Base-by-base conservation (phyloP, 2,113 vertebrate genomes). In the Ranitomeya imitator region DNA sequence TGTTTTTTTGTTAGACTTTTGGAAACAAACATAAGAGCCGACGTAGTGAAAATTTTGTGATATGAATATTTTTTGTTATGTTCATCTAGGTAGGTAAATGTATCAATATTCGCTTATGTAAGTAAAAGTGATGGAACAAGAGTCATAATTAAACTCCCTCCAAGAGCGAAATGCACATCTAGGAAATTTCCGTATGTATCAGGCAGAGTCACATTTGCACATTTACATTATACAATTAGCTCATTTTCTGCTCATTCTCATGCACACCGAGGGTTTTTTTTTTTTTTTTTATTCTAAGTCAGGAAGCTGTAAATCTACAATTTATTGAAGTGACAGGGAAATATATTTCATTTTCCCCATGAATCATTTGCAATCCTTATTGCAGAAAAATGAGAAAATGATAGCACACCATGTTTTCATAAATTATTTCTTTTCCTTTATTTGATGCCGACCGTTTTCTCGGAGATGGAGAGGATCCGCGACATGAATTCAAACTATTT, bases 301-400 rank as follows among this genome's bases (percentile, higher is more conserved):
- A 90, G 94, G 95, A 92, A 94, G 95, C 94, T 95, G 95, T 95
- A 95, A 94, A 95, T 96, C 94, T 94, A 88, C 90, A 90, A 93
- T 95, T 93, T 92, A 87, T 93, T 93, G 93, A 94, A 90, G 90
- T 94, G 95, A 95, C 93, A 94, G 93, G 78, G 91, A 94, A 91
- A 94, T 93, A 94, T 94, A 95, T 94, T 95, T 95, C 95, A 94
- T 93, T 94, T 94, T 91, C 87, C 92, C 91, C 93, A 92, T 96
- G 94, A 96, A 95, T 96, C 94, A 95, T 93, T 95, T 93, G 92
- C 94, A 92, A 93, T 92, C 91, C 95, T 95, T 93, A 95, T 90
- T 94, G 93, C 92, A 94, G 94, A 94, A 95, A 95, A 96, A 95
- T 94, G 94, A 93, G 93, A 94, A 96, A 95, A 96, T 95, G 93